Evolutionary conservation across 2,888 invertebrate species (phyloP).

Genomic region (Rhagophthalmus giganteus): DNA sequence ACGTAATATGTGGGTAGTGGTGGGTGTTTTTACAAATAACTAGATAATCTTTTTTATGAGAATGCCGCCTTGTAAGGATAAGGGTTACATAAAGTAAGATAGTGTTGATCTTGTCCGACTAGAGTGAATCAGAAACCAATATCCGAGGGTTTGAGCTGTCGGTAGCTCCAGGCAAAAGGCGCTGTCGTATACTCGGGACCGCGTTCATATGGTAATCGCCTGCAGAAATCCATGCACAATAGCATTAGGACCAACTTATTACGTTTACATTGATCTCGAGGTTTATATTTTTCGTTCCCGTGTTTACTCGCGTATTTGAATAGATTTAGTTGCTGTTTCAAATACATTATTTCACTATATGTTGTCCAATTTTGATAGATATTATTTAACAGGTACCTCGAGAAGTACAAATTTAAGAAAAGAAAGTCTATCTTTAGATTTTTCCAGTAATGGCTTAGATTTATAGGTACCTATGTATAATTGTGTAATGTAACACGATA

Average conservation of each 20-base stretch:
- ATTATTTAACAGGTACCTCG: too few species aligned
- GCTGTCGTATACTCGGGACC: slow-evolving; percentile 43
- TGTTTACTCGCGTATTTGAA: slow-evolving; percentile 57
- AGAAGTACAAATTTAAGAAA: too few species aligned
- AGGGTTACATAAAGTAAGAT: slow-evolving; percentile 42
- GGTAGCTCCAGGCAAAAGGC: slow-evolving; percentile 45
- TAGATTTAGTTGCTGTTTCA: slow-evolving; percentile 49
- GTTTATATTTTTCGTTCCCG: slow-evolving; percentile 56
- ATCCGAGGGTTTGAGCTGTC: slow-evolving; percentile 50
- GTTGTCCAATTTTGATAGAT: too few species aligned
- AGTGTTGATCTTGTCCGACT: slow-evolving; percentile 55
- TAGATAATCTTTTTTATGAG: slow-evolving; percentile 5
- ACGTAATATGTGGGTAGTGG: too few species aligned
- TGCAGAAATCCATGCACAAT: slow-evolving; percentile 56
- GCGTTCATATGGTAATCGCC: slow-evolving; percentile 57
- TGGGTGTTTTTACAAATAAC: too few species aligned
- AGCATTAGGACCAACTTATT: slow-evolving; percentile 57
- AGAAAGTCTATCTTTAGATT: too few species aligned
- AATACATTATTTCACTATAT: slow-evolving; percentile 22
- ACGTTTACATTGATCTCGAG: slow-evolving; percentile 58
- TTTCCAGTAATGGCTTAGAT: too few species aligned
- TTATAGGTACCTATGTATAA: too few species aligned
- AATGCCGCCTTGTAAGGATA: slow-evolving; percentile 26
- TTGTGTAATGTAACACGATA: slow-evolving; percentile 5
- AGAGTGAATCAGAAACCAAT: slow-evolving; percentile 57